Evolutionary conservation across 2,113 vertebrate genomes (phyloP).

Genomic region (Calypte anna): DNA sequence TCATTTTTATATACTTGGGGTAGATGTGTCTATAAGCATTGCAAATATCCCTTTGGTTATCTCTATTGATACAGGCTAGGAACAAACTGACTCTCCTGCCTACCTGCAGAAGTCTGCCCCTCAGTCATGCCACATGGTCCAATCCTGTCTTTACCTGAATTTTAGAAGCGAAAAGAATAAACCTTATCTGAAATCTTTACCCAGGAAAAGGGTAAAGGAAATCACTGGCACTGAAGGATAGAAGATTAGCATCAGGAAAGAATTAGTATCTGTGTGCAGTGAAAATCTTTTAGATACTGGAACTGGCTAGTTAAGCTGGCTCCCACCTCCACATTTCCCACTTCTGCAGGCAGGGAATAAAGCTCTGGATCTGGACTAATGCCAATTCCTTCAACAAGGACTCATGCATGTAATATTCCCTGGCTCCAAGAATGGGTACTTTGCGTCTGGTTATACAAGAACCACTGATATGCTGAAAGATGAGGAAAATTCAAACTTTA

Average conservation of each 20-base stretch:
- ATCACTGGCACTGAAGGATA: not conserved
- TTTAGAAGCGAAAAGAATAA: not conserved
- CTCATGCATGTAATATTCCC: not conserved
- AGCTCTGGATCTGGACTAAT: not conserved
- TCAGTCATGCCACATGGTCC: not conserved
- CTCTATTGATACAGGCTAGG: not conserved
- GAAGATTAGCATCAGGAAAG: not conserved
- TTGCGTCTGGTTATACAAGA: not conserved
- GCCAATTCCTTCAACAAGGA: not conserved
- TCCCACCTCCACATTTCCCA: not conserved
- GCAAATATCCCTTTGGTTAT: not conserved
- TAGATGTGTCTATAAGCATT: not conserved
- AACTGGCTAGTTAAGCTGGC: not conserved
- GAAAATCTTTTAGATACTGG: not conserved
- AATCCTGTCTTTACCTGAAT: not conserved
- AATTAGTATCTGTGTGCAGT: not conserved
- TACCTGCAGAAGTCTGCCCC: not conserved
- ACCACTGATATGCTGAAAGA: not conserved
- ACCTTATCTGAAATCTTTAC: not conserved
- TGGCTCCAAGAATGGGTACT: not conserved
- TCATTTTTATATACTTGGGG: not conserved
- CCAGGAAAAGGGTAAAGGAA: not conserved
- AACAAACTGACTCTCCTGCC: not conserved
- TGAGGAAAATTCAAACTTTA: not conserved
- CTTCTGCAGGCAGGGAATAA: not conserved